A percentile compares a stretch with the other conserved stretches of the same genome.
Evolutionary conservation across 2,888 invertebrate species (phyloP).

Genomic region (Athetis lepigone): DNA sequence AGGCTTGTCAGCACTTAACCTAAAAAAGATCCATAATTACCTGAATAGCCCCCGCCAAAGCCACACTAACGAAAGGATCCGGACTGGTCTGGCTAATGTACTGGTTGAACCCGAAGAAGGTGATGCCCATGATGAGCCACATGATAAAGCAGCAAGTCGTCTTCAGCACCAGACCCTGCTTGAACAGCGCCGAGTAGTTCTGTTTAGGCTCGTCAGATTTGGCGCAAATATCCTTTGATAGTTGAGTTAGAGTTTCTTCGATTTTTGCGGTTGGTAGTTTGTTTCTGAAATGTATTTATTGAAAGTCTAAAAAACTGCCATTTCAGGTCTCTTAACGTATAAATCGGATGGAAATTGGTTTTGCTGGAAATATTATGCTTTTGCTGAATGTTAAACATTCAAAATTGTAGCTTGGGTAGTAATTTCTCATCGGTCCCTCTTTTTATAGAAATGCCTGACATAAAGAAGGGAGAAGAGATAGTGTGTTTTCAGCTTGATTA

Average conservation of each 20-base stretch:
- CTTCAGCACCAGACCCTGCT: conserved; percentile 91
- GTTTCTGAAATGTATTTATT: conserved; percentile 87
- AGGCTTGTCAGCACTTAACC: too few relatives aligned
- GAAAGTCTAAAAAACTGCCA: too few relatives aligned
- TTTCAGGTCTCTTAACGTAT: too few relatives aligned
- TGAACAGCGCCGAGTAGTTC: conserved; percentile 91
- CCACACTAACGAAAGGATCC: conserved; percentile 95
- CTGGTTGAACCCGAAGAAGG: conserved; percentile 96
- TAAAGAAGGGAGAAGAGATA: too few relatives aligned
- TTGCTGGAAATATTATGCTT: too few relatives aligned
- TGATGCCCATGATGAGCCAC: conserved; percentile 95
- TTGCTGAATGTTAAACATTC: too few relatives aligned
- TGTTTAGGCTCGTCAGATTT: conserved; percentile 77
- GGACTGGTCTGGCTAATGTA: conserved; percentile 95
- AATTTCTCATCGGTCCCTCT: too few relatives aligned
- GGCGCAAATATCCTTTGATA: conserved; percentile 71
- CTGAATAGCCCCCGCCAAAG: conserved; percentile 90
- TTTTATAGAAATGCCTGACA: too few relatives aligned
- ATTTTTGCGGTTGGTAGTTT: conserved; percentile 86
- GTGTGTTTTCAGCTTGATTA: too few relatives aligned
- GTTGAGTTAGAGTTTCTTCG: conserved; percentile 80
- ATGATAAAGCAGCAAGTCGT: conserved; percentile 92
- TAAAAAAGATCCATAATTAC: conserved; percentile 63
- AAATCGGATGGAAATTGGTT: too few relatives aligned
- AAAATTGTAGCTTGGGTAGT: too few relatives aligned